A percentile compares a stretch with the other conserved stretches of the same genome.
phyloP scores from a whole-genome alignment of 2,888 invertebrate species.

The Pyrrhosoma nymphula region DNA sequence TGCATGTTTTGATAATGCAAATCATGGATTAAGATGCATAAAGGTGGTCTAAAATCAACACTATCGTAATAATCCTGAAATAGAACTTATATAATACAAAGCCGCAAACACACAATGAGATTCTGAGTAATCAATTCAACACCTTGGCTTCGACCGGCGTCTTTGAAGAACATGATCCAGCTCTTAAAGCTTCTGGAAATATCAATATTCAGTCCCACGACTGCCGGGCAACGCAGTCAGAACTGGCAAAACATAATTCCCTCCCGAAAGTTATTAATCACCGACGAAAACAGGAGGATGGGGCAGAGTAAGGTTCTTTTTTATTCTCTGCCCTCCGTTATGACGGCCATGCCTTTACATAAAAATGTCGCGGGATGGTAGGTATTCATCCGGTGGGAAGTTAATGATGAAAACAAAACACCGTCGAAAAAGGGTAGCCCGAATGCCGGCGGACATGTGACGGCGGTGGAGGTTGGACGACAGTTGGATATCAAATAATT shows the following conservation, averaged over 20 bases:
- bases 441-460: constrained; percentile 25
- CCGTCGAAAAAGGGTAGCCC: neutral
- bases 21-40: too few species aligned
- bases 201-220: constrained; percentile 38
- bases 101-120: too few species aligned
- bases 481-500: constrained; percentile 47
- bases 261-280: neutral
- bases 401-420: constrained; percentile 56
- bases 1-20: too few species aligned
- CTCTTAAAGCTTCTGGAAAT: neutral
- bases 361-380: constrained; percentile 41
- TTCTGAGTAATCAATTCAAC: neutral
- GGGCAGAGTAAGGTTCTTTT: neutral
- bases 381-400: constrained; percentile 26
- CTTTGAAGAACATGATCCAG: neutral
- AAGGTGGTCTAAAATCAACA: too few species aligned
- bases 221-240: neutral
- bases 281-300: neutral
- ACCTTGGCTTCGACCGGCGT: neutral
- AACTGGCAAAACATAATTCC: neutral
- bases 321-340: neutral
- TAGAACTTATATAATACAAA: too few species aligned
- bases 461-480: neutral
- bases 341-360: constrained; percentile 53
- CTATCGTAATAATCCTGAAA: too few species aligned